These are phyloP conservation scores for Eristalis arbustorum DNA, from an alignment of 2,888 invertebrate species.

Conservation along the genomic window DNA sequence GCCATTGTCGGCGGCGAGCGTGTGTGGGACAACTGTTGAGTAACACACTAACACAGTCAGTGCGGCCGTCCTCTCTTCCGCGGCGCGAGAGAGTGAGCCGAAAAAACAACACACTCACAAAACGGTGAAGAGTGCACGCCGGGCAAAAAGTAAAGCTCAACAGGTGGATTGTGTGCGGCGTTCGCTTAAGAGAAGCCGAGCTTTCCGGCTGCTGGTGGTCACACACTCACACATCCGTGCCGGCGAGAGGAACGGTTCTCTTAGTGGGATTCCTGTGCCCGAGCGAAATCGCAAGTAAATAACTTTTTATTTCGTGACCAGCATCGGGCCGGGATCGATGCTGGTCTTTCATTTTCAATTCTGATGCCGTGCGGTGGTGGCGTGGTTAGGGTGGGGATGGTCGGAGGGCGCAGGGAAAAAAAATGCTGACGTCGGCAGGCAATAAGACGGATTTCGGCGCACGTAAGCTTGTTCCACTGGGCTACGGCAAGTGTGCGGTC, in stretches of 20 bases:
- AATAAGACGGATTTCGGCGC: no score
- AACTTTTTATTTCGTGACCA: constrained; percentile 68
- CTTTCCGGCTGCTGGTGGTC: constrained; percentile 26
- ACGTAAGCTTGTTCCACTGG: no score
- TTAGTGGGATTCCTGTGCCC: constrained; percentile 58
- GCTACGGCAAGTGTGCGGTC: no score
- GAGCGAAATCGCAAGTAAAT: constrained; percentile 70
- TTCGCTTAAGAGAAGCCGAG: constrained; percentile 37
- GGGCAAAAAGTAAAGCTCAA: constrained; percentile 51
- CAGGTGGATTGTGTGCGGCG: constrained; percentile 56
- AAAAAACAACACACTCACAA: background rate
- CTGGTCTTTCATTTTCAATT: constrained; percentile 67
- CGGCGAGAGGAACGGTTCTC: constrained; percentile 58
- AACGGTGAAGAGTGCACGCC: background rate
- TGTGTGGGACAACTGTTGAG: constrained; percentile 56
- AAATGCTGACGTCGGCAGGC: no score
- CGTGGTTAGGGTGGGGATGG: background rate
- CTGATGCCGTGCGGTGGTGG: constrained; percentile 30
- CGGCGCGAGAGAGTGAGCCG: background rate
- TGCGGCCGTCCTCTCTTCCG: constrained; percentile 42
- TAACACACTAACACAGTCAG: constrained; percentile 63
- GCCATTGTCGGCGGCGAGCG: constrained; percentile 53
- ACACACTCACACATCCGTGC: background rate
- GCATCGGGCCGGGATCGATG: constrained; percentile 56
- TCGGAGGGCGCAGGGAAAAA: no score